These are phyloP conservation scores for Meiosimyza decipiens DNA, from an alignment of 2,888 invertebrate species.

Conservation along the genomic window DNA sequence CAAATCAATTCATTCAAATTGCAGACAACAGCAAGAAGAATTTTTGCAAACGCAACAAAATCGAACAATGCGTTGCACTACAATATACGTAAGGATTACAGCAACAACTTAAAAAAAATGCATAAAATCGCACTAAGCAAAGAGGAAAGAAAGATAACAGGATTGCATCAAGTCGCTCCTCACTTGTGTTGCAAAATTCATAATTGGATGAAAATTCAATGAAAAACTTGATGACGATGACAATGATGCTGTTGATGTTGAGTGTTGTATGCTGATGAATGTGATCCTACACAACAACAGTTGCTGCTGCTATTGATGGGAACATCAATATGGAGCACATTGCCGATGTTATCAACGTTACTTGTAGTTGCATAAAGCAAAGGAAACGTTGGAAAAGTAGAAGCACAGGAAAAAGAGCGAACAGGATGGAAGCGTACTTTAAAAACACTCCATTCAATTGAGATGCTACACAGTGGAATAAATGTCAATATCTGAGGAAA, in stretches of 20 bases:
- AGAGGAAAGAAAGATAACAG: background rate
- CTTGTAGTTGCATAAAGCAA: no score
- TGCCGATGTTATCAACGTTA: no score
- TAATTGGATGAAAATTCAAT: constrained; percentile 23
- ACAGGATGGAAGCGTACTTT: no score
- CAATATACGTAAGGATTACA: background rate
- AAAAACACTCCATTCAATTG: no score
- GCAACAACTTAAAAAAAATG: background rate
- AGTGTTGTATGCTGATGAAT: background rate
- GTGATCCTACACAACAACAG: no score
- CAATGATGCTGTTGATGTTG: background rate
- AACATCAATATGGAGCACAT: no score
- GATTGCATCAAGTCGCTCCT: background rate
- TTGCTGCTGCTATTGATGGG: no score
- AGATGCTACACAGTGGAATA: no score
- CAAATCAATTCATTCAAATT: constrained; percentile 30
- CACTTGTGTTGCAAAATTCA: constrained; percentile 10
- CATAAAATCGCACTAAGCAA: background rate
- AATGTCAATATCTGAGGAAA: no score
- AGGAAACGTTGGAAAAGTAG: no score
- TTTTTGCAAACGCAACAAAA: constrained; percentile 11
- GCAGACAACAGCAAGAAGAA: constrained; percentile 8
- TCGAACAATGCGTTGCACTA: background rate
- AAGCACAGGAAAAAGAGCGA: no score
- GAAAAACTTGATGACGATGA: background rate